Evolutionary conservation across 1,140 invertebrate genomes (phyloP), one percentile per base, ranked within the genome.

Genomic region (Ceratina calcarata): DNA sequence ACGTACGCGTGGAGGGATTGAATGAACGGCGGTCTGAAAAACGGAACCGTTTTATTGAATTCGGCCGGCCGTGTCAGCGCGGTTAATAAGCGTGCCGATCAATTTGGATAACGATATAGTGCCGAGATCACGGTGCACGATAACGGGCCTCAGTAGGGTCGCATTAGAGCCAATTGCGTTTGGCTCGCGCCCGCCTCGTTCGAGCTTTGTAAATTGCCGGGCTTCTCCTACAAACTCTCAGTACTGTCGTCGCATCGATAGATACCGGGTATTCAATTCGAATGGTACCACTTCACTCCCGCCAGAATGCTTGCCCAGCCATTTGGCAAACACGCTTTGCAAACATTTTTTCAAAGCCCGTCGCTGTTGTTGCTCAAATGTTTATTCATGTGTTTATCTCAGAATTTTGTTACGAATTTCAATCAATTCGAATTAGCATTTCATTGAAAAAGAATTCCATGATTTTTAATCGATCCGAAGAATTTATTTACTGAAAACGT

Each of bases 131-230:
- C 7, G n/a, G 64, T 55, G 64, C 15, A 73, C 45, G 27, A 64
- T 84, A 76, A 83, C 62, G 55, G 62, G 60, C 53, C 27, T 45
- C 77, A 83, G 76, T 80, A 67, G 67, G 60, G 78, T 71, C 71
- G 68, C 57, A 69, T 64, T 61, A 62, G 57, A 65, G 80, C n/a
- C 65, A 85, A 86, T 86, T 74, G 70, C 75, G 78, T 78, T 80
- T 45, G 37, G 37, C 37, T 45, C 57, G 65, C 81, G 76, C 68
- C 77, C 69, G 75, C 22, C 77, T 77, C 78, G 61, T 58, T 83
- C 78, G 70, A 65, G 37, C 37, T 45, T 61, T 65, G 67, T 45
- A 68, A 49, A 77, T 86, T 70, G 37, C 61, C 49, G 53, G 18
- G 10, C 24, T 22, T 15, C 49, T 53, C 2, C 37, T 45, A 45